Evolutionary conservation across 1,140 invertebrate genomes (phyloP), one percentile per base, ranked within the genome.

Genomic region (Lordiphosa stackelbergi): DNA sequence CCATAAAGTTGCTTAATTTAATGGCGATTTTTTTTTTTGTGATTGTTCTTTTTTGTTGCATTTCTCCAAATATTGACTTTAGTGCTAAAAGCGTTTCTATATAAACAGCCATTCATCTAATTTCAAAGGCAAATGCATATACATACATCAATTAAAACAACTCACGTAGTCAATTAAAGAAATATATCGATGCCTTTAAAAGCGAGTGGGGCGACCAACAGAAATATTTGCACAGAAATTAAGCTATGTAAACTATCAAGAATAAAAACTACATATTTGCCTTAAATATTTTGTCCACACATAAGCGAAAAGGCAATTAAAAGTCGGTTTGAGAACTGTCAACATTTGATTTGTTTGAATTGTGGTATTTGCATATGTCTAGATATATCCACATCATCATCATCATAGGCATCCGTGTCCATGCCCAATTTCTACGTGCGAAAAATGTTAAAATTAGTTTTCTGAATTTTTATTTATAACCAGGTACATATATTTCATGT

Each of bases 401-500:
- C 13, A 13, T 10, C 19, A 16, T 37, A 31, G 43, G 52, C 41
- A 36, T 11, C 36, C 48, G 22, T 51, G 36, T 51, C 60, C 55
- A 49, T 40, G 55, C 47, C 28, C 41, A 37, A 46, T 55, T 48
- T 54, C 60, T 75, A 75, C 71, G 66, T 81, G 75, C 58, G 53
- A 58, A 79, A 81, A 81, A 59, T 75, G 54, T 72, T 71, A 75
- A 79, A 75, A 83, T 75, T 69, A 83, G 53, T 61, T 68, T 73
- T 13, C 36, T 45, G 12, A 64, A 71, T 58, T 42, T 38, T 52
- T 79, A 79, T 75, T 81, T 71, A 60, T 79, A 79, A 53, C 2
- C 3, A 38, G 46, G 9, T 24, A 48, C 24, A 31, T 10, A 45
- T 60, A 37, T 42, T 64, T 75, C 66, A 68, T 71, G 63, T 63